A percentile compares a stretch with the other conserved stretches of the same genome.
phyloP scores from a whole-genome alignment of 2,888 invertebrate species.

The Carterocephalus palaemon region DNA sequence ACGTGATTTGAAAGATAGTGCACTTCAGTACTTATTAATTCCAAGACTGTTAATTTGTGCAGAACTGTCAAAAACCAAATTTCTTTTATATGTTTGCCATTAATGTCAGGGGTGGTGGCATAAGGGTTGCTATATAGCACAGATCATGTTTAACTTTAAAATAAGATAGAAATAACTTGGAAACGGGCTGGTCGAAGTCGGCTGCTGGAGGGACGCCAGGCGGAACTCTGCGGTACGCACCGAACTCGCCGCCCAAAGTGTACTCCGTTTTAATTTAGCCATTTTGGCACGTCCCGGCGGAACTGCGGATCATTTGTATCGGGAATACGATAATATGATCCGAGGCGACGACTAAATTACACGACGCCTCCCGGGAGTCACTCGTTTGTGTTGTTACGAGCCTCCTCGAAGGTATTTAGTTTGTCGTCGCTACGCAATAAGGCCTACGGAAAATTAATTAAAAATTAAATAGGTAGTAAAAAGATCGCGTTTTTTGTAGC shows the following conservation, averaged over 20 bases:
- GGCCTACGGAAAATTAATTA: no score
- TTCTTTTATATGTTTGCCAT: no score
- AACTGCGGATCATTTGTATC: constrained; percentile 66
- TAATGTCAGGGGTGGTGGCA: no score
- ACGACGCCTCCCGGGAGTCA: constrained; percentile 11
- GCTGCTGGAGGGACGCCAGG: constrained; percentile 56
- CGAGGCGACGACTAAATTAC: constrained; percentile 32
- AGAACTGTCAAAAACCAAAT: no score
- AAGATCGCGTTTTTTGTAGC: no score
- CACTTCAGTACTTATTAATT: no score
- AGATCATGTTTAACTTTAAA: background rate
- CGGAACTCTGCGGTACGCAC: constrained; percentile 18
- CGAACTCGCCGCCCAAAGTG: constrained; percentile 40
- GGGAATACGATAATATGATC: constrained; percentile 63
- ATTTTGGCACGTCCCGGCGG: constrained; percentile 68
- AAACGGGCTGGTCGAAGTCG: constrained; percentile 40
- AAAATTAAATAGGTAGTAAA: no score
- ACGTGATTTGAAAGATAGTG: no score
- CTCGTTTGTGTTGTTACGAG: constrained; percentile 14
- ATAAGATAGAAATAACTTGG: constrained; percentile 39
- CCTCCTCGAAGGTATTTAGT: no score
- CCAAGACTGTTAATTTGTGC: no score
- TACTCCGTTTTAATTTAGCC: constrained; percentile 70
- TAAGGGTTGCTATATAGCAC: no score
- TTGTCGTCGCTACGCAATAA: no score